These are phyloP conservation scores for Rhynchomys soricoides DNA, from an alignment of 2,113 vertebrate genomes.

Conservation along the genomic window DNA sequence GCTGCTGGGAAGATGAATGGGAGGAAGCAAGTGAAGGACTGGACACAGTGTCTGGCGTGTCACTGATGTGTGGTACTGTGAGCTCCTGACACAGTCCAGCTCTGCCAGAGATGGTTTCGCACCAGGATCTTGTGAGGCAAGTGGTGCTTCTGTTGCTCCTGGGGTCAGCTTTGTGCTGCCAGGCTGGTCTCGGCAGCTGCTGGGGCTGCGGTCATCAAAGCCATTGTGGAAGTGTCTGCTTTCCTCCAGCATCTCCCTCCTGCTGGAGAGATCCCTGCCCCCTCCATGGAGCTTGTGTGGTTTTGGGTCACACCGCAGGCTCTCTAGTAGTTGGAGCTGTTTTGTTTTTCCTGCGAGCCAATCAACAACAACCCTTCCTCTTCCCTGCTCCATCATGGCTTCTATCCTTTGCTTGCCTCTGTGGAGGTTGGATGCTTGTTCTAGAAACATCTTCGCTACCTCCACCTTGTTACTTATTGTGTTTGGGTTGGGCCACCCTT, in stretches of 20 bases:
- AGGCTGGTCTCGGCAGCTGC: slow-evolving; percentile 20
- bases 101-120: background rate
- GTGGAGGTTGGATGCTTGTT: background rate
- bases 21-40: too few species aligned
- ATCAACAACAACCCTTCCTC: background rate
- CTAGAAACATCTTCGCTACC: background rate
- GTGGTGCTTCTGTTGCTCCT: background rate
- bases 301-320: slow-evolving; percentile 48
- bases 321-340: background rate
- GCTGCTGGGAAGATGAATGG: too few species aligned
- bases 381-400: background rate
- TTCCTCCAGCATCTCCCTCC: slow-evolving; percentile 65
- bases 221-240: slow-evolving; percentile 62
- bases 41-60: background rate
- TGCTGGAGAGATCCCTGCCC: slow-evolving; percentile 32
- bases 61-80: background rate
- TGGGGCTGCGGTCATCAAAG: slow-evolving; percentile 46
- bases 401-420: background rate
- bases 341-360: slow-evolving; percentile 58
- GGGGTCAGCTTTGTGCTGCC: slow-evolving; percentile 41
- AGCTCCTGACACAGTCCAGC: background rate
- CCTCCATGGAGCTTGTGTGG: background rate
- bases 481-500: background rate
- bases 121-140: background rate
- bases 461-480: background rate